phyloP scores from a whole-genome alignment of 2,113 vertebrate genomes.

The rat (Rattus norvegicus) region DNA sequence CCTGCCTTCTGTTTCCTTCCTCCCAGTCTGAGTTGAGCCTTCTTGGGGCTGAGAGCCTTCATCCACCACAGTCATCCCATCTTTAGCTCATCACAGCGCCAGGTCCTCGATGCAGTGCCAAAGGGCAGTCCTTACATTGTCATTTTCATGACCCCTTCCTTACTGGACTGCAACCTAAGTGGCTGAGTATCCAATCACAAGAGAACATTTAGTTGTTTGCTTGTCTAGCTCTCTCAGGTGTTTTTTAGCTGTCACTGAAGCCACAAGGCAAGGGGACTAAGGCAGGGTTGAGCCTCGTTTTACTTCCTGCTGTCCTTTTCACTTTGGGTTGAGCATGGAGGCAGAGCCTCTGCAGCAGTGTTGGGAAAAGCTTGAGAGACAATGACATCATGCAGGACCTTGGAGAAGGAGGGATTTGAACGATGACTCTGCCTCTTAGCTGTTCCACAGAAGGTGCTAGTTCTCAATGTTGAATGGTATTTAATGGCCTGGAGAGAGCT shows the following conservation, averaged over 20 bases:
- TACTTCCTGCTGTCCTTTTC: neutral
- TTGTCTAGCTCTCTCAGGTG: constrained; percentile 64
- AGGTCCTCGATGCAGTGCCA: fast-evolving
- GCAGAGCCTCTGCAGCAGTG: constrained; percentile 43
- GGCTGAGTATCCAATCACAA: constrained; percentile 54
- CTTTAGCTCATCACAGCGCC: neutral
- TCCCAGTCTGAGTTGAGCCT: neutral
- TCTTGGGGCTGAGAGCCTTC: neutral
- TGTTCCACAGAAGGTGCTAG: neutral
- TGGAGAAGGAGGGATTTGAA: neutral
- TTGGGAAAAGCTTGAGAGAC: neutral
- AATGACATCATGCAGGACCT: neutral
- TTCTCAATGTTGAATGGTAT: neutral
- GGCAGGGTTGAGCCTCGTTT: constrained; percentile 20
- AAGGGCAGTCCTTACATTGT: neutral
- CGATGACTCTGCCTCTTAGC: fast-evolving
- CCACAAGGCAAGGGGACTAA: neutral
- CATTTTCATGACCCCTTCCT: constrained; percentile 50
- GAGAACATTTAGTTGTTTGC: constrained; percentile 74
- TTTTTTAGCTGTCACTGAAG: neutral
- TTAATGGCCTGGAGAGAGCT: neutral
- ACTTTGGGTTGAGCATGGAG: neutral
- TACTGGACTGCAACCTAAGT: constrained; percentile 71
- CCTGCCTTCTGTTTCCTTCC: neutral
- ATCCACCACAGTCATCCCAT: fast-evolving